Percentiles rank a stretch among this genome's conserved stretches.
phyloP scores from a whole-genome alignment of 2,113 vertebrate genomes.

The Pterocles gutturalis region DNA sequence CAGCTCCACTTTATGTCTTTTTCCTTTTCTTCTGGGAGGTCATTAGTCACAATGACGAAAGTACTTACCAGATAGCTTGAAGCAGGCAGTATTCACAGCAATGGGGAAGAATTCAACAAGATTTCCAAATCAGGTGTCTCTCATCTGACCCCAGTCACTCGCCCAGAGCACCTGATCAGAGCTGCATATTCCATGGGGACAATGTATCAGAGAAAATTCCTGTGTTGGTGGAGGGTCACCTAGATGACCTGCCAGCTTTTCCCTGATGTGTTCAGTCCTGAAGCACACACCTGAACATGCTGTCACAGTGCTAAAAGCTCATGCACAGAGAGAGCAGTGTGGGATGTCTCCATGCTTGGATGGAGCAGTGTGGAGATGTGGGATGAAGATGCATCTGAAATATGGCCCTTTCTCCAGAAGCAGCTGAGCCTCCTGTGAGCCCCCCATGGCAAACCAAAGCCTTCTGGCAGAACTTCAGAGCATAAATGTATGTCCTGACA shows the following conservation, averaged over 20 bases:
- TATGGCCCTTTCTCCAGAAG: not conserved
- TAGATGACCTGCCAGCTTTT: not conserved
- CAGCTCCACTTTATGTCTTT: constrained; percentile 15
- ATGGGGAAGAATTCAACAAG: constrained; percentile 71
- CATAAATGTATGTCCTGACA: not conserved
- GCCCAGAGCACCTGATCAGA: not conserved
- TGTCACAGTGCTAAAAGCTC: not conserved
- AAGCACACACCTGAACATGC: not conserved
- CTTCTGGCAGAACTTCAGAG: not conserved
- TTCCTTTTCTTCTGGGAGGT: constrained; percentile 58
- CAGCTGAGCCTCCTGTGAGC: not conserved
- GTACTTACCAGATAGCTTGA: constrained; percentile 73
- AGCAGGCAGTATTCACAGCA: constrained; percentile 71
- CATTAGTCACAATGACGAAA: constrained; percentile 68
- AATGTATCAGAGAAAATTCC: not conserved
- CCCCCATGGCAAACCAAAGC: not conserved
- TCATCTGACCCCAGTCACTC: constrained; percentile 41
- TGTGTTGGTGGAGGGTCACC: accelerated
- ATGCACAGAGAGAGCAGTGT: not conserved
- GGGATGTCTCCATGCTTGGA: not conserved
- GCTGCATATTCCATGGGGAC: not conserved
- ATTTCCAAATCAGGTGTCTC: constrained; percentile 64
- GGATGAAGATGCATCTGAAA: not conserved
- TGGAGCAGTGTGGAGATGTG: not conserved
- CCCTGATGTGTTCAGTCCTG: not conserved